phyloP scores from a whole-genome alignment of 2,113 vertebrate genomes.

The Cyprinodon variegatus region DNA sequence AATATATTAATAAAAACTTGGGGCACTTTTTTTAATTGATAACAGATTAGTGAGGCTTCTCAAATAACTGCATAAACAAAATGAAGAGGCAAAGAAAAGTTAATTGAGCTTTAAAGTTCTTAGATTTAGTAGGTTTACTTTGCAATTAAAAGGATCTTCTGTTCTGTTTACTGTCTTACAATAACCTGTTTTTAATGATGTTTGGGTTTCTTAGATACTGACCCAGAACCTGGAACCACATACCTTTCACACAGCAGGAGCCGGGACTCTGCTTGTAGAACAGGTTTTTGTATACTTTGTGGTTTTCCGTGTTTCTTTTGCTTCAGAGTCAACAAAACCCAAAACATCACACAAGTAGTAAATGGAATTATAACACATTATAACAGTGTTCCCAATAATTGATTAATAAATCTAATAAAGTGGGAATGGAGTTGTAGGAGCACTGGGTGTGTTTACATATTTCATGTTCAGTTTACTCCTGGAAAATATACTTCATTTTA shows the following conservation, averaged over 20 bases:
- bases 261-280: background rate
- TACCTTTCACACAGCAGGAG: background rate
- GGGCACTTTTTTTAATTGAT: no score
- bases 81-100: background rate
- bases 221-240: background rate
- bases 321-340: background rate
- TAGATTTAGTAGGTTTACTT: no score
- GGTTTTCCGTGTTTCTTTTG: background rate
- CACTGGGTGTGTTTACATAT: no score
- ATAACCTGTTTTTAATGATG: background rate
- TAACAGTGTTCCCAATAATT: no score
- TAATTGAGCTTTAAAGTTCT: background rate
- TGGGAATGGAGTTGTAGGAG: no score
- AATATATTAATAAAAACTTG: no score
- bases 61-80: background rate
- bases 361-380: no score
- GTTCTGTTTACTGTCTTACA: background rate
- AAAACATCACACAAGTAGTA: background rate
- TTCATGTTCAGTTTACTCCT: no score
- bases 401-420: no score
- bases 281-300: background rate
- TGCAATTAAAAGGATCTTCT: background rate
- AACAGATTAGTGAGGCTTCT: no score
- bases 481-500: no score
- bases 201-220: background rate